Conservation (phyloP, 1,140 invertebrate species). For the Laupala kohalensis region DNA sequence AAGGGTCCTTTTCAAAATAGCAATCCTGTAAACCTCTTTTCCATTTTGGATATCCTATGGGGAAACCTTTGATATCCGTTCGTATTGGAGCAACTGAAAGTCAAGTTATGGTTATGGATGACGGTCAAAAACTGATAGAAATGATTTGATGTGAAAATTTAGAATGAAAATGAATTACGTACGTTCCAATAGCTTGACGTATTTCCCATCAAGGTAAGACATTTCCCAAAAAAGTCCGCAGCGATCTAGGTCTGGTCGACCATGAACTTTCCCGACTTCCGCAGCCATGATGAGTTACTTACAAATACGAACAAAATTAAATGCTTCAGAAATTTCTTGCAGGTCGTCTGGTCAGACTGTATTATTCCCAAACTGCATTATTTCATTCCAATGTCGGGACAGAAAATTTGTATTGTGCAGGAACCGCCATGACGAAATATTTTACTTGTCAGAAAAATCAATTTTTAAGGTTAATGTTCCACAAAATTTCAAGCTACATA, state of each 20-base stretch:
- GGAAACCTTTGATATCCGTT: too few relatives aligned
- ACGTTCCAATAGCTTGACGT: slow-evolving; percentile 16
- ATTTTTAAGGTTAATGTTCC: too few relatives aligned
- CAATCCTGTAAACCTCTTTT: background rate
- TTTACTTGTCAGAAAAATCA: too few relatives aligned
- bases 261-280: background rate
- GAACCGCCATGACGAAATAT: too few relatives aligned
- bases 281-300: too few relatives aligned
- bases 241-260: slow-evolving; percentile 22
- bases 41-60: background rate
- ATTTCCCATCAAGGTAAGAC: slow-evolving; percentile 24
- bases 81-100: background rate
- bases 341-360: too few relatives aligned
- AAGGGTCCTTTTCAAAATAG: background rate
- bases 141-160: background rate
- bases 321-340: too few relatives aligned
- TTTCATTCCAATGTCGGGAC: too few relatives aligned
- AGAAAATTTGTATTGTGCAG: too few relatives aligned
- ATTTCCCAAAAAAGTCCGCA: slow-evolving; percentile 26
- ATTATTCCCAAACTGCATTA: too few relatives aligned
- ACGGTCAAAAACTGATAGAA: background rate
- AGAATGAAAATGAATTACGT: background rate
- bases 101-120: background rate
- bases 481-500: too few relatives aligned
- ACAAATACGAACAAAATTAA: too few relatives aligned